phyloP scores from a whole-genome alignment of 2,113 vertebrate genomes.

The Tympanuchus pallidicinctus region DNA sequence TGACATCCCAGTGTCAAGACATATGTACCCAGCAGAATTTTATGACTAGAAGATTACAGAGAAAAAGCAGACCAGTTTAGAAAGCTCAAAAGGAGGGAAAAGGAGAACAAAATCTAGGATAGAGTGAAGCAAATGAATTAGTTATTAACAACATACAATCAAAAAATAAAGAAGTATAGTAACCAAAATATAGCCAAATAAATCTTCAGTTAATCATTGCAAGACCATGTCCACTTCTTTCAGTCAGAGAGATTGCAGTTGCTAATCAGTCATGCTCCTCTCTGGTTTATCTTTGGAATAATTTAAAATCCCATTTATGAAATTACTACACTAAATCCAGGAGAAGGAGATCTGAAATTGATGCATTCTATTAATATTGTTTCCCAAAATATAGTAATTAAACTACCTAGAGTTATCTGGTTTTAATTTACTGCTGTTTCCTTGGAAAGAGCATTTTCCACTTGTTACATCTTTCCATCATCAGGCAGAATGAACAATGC shows the following conservation, averaged over 20 bases:
- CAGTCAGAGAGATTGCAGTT: neutral
- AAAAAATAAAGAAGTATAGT: neutral
- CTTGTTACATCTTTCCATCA: constrained; percentile 80
- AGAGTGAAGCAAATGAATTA: neutral
- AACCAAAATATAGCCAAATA: neutral
- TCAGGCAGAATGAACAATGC: constrained; percentile 86
- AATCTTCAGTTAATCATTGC: neutral
- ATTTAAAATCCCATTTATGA: neutral
- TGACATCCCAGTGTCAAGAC: neutral
- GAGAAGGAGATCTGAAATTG: neutral
- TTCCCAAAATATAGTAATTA: neutral
- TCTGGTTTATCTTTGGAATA: neutral
- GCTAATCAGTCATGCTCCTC: neutral
- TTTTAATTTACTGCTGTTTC: neutral
- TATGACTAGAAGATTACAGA: neutral
- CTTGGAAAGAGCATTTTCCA: constrained; percentile 76
- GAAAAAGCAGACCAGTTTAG: neutral
- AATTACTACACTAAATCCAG: neutral
- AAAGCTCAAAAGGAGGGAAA: neutral
- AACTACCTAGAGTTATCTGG: constrained; percentile 58
- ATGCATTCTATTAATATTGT: neutral
- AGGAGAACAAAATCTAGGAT: neutral
- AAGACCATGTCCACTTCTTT: neutral
- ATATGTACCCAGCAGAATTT: neutral
- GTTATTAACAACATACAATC: neutral